Conservation (phyloP, 2,888 invertebrate genomes). For the Drosophila mulleri region DNA sequence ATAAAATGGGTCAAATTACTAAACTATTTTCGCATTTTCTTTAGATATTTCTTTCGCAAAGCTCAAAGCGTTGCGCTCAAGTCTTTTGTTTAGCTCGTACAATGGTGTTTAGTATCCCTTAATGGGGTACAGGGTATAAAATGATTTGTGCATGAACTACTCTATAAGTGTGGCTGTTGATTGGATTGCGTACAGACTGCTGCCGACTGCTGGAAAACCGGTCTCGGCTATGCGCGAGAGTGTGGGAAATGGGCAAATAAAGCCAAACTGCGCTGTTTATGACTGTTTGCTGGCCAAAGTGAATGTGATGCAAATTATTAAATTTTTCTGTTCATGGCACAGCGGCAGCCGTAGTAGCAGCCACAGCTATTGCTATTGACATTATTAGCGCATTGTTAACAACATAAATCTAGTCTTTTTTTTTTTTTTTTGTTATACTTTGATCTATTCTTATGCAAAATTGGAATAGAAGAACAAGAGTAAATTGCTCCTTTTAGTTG, state of each 20-base stretch:
- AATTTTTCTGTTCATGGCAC: conserved; percentile 15
- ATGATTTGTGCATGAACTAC: conserved; percentile 2
- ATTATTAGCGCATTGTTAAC: conserved; percentile 12
- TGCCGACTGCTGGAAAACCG: conserved; percentile 52
- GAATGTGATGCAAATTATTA: conserved; percentile 66
- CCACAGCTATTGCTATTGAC: conserved; percentile 13
- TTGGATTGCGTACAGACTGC: conserved; percentile 38
- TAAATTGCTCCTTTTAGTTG: not conserved
- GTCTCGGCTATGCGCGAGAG: conserved; percentile 42
- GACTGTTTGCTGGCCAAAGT: conserved; percentile 56
- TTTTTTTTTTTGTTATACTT: not conserved
- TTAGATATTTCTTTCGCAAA: not conserved
- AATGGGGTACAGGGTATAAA: conserved; percentile 16
- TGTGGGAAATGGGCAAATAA: conserved; percentile 67
- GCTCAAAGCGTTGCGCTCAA: not conserved
- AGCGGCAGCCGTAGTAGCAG: not conserved
- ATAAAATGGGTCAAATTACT: not conserved
- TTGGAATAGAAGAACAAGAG: too few relatives aligned
- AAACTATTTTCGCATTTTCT: not conserved
- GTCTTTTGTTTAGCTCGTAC: not conserved
- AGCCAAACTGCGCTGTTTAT: conserved; percentile 49
- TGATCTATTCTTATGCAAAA: not conserved
- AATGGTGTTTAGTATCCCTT: conserved; percentile 3
- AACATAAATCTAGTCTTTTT: not conserved
- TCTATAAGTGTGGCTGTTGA: conserved; percentile 26